Evolutionary conservation across 35 echinoderm and acorn worm species (phyloP), one percentile per base, ranked within the genome.

Genomic region (Apostichopus californicus): DNA sequence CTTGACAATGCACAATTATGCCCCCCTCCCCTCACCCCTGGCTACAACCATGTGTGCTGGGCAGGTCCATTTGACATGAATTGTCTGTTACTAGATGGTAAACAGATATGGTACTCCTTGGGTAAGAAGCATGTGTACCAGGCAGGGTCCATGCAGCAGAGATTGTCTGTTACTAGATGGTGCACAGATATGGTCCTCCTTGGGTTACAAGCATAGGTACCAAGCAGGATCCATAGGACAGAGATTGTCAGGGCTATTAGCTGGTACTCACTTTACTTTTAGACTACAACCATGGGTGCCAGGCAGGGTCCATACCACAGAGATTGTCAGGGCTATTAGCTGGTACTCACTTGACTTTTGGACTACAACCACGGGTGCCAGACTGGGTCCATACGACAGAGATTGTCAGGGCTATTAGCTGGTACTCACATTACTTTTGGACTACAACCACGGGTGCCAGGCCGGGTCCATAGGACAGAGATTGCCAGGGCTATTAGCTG

Each of bases 301-400:
- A 98, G 3, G 97, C 92, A 17, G 97, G 97, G 87, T 98, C 97
- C 97, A 98, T 98, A 6, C 97, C 78, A 75, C 97, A 98, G 25
- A 98, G 94, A 63, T 98, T 98, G 79, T 98, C 97, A 8, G 97
- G 97, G 80, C 97, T 96, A 79, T 98, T 98, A 18, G 97, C 97
- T 28, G 2, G 97, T 98, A 70, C 95, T 98, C 20, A 98, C 95
- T 94, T 98, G 94, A 79, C 97, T 96, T 78, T 98, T 17, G 21
- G 9, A 9, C 93, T 92, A 98, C 7, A 98, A 82, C 97, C 97
- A 98, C 90, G 97, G 97, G 59, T 98, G 95, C 97, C 97, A 98
- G 3, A 95, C 92, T 13, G 97, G 97, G 87, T 98, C 97, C 97
- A 98, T 98, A 6, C 95, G 85, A 75, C 97, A 98, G 25, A 98